Evolutionary conservation across 2,888 invertebrate genomes (phyloP).

Genomic region (Synergus umbraculus): DNA sequence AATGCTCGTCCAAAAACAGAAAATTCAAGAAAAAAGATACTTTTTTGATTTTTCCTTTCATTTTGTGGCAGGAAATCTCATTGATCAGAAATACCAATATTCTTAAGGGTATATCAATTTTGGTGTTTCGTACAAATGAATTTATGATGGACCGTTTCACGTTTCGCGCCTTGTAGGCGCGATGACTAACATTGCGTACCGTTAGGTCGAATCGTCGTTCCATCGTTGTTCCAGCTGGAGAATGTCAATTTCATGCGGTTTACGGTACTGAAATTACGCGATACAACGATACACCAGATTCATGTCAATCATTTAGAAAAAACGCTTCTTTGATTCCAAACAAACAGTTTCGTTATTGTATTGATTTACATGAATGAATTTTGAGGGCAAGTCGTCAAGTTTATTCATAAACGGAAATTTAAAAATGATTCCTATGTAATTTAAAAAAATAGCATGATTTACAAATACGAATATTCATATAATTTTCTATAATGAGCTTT

Average conservation of each 20-base stretch:
- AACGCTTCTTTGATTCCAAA: neutral
- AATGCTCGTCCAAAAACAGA: neutral
- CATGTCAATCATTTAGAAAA: constrained; percentile 51
- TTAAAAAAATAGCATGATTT: too few species aligned
- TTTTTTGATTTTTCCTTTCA: too few species aligned
- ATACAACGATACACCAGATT: constrained; percentile 63
- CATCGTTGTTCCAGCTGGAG: constrained; percentile 69
- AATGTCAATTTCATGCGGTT: constrained; percentile 75
- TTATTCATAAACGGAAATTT: too few species aligned
- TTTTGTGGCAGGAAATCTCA: too few species aligned
- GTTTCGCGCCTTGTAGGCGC: constrained; percentile 61
- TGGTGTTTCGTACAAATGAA: constrained; percentile 12
- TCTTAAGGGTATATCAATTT: neutral
- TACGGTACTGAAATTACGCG: constrained; percentile 73
- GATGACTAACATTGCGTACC: constrained; percentile 74
- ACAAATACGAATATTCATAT: too few species aligned
- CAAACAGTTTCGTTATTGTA: neutral
- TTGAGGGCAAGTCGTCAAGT: neutral
- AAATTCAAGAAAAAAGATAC: too few species aligned
- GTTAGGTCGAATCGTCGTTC: constrained; percentile 72
- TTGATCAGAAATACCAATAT: too few species aligned
- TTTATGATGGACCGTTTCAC: constrained; percentile 46
- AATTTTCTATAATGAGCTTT: too few species aligned
- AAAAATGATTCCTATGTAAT: too few species aligned
- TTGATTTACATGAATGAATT: neutral